Evolutionary conservation across 2,888 invertebrate species (phyloP).

Genomic region (Drosophila cracens): DNA sequence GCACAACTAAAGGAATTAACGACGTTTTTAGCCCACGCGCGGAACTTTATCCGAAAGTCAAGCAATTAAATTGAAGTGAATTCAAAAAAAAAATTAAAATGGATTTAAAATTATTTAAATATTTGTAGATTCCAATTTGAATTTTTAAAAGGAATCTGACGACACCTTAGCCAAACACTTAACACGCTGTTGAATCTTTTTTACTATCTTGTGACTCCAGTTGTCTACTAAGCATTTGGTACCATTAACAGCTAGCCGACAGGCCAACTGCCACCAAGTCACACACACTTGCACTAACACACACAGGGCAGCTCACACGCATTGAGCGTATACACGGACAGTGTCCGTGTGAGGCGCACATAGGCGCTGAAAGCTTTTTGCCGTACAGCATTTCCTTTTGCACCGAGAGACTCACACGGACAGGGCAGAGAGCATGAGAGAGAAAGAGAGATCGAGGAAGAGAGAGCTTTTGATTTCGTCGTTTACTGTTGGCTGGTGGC

Average conservation of each 20-base stretch:
- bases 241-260: conserved; percentile 20
- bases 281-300: conserved; percentile 34
- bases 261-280: conserved; percentile 16
- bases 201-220: conserved; percentile 43
- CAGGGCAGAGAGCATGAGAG: not conserved
- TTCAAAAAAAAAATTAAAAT: not conserved
- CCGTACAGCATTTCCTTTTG: conserved; percentile 58
- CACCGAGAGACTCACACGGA: conserved; percentile 17
- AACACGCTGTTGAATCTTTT: conserved; percentile 12
- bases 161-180: conserved; percentile 15
- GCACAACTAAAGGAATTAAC: not conserved
- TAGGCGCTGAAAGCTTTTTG: conserved; percentile 52
- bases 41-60: not conserved
- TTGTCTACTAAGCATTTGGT: conserved; percentile 53
- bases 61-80: not conserved
- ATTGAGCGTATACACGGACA: conserved; percentile 57
- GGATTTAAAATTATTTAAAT: not conserved
- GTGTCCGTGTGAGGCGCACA: conserved; percentile 57
- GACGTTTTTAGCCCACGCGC: not conserved
- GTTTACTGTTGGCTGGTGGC: conserved; percentile 56
- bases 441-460: conserved; percentile 13
- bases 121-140: not conserved
- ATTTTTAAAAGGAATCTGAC: conserved; percentile 2
- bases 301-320: conserved; percentile 44
- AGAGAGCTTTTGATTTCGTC: not conserved